phyloP scores from a whole-genome alignment of 2,888 invertebrate species.

The Oegoconia quadripuncta region DNA sequence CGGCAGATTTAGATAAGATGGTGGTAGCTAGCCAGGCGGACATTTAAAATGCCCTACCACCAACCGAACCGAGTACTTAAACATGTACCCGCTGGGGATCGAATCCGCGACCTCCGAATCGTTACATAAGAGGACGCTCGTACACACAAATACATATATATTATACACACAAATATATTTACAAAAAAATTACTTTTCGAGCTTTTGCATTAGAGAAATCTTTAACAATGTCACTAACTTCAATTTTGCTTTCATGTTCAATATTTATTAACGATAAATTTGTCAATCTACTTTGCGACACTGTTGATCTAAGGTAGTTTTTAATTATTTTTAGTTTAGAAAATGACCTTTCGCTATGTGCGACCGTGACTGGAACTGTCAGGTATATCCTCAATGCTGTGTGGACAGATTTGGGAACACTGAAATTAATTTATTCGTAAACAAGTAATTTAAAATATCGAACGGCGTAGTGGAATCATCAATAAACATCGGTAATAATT shows the following conservation, averaged over 20 bases:
- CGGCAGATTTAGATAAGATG: too few relatives aligned
- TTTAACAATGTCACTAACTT: too few relatives aligned
- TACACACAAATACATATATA: too few relatives aligned
- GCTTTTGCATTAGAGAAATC: too few relatives aligned
- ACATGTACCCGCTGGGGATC: too few relatives aligned
- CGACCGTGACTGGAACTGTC: conserved; percentile 2
- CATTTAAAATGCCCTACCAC: too few relatives aligned
- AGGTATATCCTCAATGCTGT: conserved; percentile 3
- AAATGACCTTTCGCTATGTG: conserved; percentile 3
- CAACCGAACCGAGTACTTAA: too few relatives aligned
- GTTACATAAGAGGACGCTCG: too few relatives aligned
- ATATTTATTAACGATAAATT: background rate
- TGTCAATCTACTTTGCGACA: conserved; percentile 3
- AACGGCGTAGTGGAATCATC: conserved; percentile 7
- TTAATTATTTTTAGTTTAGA: conserved; percentile 5
- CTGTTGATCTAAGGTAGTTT: conserved; percentile 6
- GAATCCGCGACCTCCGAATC: too few relatives aligned
- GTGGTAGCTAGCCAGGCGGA: too few relatives aligned
- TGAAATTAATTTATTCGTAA: conserved; percentile 9
- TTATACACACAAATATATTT: too few relatives aligned
- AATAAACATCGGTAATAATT: conserved; percentile 3
- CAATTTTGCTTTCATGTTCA: conserved; percentile 2
- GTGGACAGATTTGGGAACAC: conserved; percentile 4
- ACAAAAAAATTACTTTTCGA: too few relatives aligned
- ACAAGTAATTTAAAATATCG: conserved; percentile 10